Conservation (phyloP, 2,888 invertebrate genomes). For the Drosophila paramelanica region DNA sequence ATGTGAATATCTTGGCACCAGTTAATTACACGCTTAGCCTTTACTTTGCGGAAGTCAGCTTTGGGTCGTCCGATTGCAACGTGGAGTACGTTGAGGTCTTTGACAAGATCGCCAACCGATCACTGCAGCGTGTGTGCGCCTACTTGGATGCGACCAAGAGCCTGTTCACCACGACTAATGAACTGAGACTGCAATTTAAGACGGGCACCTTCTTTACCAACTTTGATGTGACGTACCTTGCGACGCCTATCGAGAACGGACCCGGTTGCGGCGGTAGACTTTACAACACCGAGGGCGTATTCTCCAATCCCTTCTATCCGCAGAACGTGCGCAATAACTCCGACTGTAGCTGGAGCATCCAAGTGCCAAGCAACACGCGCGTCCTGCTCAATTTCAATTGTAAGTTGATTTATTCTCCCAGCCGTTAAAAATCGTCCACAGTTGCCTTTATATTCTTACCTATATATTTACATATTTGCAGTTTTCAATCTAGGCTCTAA, state of each 20-base stretch:
- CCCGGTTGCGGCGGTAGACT: slow-evolving; percentile 89
- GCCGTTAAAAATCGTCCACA: no score
- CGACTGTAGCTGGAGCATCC: slow-evolving; percentile 88
- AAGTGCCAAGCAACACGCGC: slow-evolving; percentile 87
- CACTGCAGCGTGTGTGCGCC: slow-evolving; percentile 86
- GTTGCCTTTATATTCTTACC: no score
- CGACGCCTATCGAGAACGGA: slow-evolving; percentile 86
- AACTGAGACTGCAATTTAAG: slow-evolving; percentile 87
- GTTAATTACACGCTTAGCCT: slow-evolving; percentile 89
- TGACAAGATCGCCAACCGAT: slow-evolving; percentile 85
- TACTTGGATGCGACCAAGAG: slow-evolving; percentile 86
- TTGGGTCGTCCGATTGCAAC: slow-evolving; percentile 81
- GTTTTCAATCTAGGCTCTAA: slow-evolving; percentile 88
- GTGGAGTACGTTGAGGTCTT: slow-evolving; percentile 79
- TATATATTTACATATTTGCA: slow-evolving; percentile 12
- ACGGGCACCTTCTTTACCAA: slow-evolving; percentile 70
- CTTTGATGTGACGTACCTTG: slow-evolving; percentile 88
- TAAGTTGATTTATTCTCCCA: slow-evolving; percentile 59
- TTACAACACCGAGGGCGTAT: slow-evolving; percentile 87
- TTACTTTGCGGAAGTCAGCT: slow-evolving; percentile 87
- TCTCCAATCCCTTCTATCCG: slow-evolving; percentile 90
- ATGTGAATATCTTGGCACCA: slow-evolving; percentile 88
- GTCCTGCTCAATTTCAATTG: slow-evolving; percentile 86
- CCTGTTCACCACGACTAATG: slow-evolving; percentile 89
- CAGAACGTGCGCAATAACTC: slow-evolving; percentile 86